A percentile compares a stretch with the other conserved stretches of the same genome.
Evolutionary conservation across 1,140 invertebrate species (phyloP).

Genomic region (Portunus trituberculatus): DNA sequence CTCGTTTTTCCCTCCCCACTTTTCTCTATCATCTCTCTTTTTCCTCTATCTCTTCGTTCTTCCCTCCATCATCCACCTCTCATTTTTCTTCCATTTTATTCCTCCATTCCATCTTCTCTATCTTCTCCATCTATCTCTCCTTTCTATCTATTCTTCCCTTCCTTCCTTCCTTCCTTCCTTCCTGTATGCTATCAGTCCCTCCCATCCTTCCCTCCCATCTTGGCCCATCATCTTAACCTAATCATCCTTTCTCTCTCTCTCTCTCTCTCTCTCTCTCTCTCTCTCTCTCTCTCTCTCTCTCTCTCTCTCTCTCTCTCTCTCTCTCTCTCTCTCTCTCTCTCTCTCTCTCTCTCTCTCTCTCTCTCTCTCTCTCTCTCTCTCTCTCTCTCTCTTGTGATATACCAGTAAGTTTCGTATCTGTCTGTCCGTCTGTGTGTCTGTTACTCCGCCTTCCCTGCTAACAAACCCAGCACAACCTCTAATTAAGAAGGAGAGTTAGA

Average conservation of each 20-base stretch:
- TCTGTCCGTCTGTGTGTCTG: neutral
- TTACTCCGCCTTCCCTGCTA: too few relatives aligned
- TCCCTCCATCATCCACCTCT: neutral
- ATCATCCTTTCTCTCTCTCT: neutral
- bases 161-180: too few relatives aligned
- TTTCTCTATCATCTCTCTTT: neutral
- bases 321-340: neutral
- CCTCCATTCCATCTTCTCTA: neutral
- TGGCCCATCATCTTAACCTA: neutral
- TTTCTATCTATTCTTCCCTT: neutral
- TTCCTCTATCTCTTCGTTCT: neutral
- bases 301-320: neutral
- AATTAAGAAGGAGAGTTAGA: too few relatives aligned
- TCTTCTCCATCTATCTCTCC: neutral
- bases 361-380: neutral
- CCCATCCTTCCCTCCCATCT: too few relatives aligned
- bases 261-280: neutral
- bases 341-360: neutral
- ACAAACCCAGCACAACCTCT: too few relatives aligned
- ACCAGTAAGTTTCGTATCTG: neutral
- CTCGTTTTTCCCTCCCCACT: neutral
- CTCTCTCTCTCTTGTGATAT: neutral
- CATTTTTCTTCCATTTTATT: too few relatives aligned
- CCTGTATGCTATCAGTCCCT: neutral
- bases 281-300: neutral